These are phyloP conservation scores for Mesocentrotus franciscanus DNA, from an alignment of 53 echinoderm and acorn worm species.

Conservation along the genomic window DNA sequence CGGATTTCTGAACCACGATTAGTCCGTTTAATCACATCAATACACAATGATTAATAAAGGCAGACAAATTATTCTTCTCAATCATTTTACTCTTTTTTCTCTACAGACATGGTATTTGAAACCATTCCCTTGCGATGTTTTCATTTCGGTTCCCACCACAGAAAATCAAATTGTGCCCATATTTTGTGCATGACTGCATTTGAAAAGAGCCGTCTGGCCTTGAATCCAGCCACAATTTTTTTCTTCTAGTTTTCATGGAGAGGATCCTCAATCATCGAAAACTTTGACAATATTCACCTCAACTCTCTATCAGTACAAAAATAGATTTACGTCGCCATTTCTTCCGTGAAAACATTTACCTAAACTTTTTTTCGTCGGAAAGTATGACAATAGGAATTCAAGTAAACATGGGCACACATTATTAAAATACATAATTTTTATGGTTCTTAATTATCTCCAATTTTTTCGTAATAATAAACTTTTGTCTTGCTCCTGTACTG, in stretches of 20 bases:
- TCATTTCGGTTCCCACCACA: neutral
- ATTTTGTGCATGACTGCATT: neutral
- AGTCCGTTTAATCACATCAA: neutral
- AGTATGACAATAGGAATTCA: neutral
- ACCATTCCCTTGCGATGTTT: neutral
- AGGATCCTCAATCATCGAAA: neutral
- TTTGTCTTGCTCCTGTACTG: neutral
- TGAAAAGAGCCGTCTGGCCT: neutral
- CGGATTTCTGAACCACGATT: constrained; percentile 2
- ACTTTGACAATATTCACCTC: neutral
- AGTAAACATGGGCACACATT: too few species aligned
- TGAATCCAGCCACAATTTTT: neutral
- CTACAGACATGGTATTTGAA: neutral
- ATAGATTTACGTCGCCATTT: neutral
- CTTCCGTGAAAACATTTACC: neutral
- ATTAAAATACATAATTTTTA: neutral
- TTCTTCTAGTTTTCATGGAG: neutral
- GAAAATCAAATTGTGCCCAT: neutral
- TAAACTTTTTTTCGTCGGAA: neutral
- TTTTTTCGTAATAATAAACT: neutral
- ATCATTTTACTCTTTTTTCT: neutral
- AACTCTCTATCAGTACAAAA: neutral
- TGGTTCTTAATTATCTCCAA: neutral
- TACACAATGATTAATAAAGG: neutral
- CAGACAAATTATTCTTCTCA: neutral